phyloP scores from a whole-genome alignment of 2,113 vertebrate genomes.

The Austrofundulus limnaeus region DNA sequence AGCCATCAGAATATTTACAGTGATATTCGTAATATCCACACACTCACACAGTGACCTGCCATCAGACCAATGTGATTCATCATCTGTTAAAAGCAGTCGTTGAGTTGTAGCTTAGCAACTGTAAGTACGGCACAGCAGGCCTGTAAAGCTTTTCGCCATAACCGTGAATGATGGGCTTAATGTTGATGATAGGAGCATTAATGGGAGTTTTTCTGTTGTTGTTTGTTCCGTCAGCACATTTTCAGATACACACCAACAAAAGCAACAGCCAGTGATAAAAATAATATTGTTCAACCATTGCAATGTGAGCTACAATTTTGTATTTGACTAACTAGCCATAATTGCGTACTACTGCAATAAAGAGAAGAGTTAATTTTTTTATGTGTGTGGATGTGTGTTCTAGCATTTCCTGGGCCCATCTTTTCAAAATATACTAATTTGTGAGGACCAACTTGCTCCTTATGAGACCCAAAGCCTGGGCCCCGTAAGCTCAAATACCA shows the following conservation, averaged over 20 bases:
- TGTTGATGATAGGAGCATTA: not conserved
- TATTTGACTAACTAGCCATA: not conserved
- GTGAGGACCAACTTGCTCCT: no score
- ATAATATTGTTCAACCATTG: not conserved
- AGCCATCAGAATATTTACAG: conserved; percentile 1
- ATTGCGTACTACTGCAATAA: conserved; percentile 1
- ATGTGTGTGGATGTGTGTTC: not conserved
- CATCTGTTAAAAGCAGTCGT: not conserved
- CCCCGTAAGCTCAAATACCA: no score
- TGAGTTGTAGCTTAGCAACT: conserved; percentile 22
- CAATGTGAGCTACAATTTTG: conserved; percentile 2
- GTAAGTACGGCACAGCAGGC: not conserved
- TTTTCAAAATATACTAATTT: no score
- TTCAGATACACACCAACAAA: conserved; percentile 2
- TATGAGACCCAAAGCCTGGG: no score
- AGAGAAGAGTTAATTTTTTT: not conserved
- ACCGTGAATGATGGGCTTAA: not conserved
- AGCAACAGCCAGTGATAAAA: not conserved
- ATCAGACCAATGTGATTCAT: not conserved
- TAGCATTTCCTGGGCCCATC: no score
- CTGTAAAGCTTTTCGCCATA: not conserved
- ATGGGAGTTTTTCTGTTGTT: not conserved
- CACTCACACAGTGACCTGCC: not conserved
- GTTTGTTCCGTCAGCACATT: not conserved
- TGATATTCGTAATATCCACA: not conserved